These are phyloP conservation scores for Agrotis ipsilon DNA, from an alignment of 2,888 invertebrate species.

Conservation along the genomic window DNA sequence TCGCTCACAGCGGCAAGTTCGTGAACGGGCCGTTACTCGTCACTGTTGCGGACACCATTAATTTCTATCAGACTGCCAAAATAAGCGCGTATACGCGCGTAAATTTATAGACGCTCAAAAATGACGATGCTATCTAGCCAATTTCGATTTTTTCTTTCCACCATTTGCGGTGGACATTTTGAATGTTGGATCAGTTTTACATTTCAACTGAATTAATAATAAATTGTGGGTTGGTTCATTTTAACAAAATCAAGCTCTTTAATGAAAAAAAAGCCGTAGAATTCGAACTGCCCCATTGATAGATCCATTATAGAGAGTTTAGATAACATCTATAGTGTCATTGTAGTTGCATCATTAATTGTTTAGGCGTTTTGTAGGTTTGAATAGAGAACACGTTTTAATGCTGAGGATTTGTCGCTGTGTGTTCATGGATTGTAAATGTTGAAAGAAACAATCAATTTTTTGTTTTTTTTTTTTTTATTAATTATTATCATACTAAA, in stretches of 20 bases:
- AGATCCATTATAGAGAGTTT: slow-evolving; percentile 50
- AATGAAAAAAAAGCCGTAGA: slow-evolving; percentile 5
- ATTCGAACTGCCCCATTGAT: slow-evolving; percentile 50
- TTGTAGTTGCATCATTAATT: slow-evolving; percentile 39
- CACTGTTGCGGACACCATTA: too few species aligned
- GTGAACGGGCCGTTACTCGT: too few species aligned
- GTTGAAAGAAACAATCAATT: slow-evolving; percentile 27
- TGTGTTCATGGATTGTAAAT: slow-evolving; percentile 13
- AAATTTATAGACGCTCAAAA: too few species aligned
- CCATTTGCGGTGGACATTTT: too few species aligned
- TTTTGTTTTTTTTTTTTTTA: background rate
- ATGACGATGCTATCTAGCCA: too few species aligned
- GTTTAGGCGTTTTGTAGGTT: slow-evolving; percentile 46
- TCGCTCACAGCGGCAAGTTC: too few species aligned
- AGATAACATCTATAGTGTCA: slow-evolving; percentile 53
- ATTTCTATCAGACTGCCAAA: too few species aligned
- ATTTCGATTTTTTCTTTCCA: too few species aligned
- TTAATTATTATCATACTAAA: background rate
- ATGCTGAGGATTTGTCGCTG: slow-evolving; percentile 25
- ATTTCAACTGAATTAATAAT: background rate
- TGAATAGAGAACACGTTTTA: slow-evolving; percentile 19
- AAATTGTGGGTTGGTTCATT: background rate
- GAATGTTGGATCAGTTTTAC: background rate
- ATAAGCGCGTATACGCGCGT: too few species aligned
- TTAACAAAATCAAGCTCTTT: background rate